Base-by-base conservation (phyloP, 1,140 invertebrate genomes). In the Heliconius eleuchia region DNA sequence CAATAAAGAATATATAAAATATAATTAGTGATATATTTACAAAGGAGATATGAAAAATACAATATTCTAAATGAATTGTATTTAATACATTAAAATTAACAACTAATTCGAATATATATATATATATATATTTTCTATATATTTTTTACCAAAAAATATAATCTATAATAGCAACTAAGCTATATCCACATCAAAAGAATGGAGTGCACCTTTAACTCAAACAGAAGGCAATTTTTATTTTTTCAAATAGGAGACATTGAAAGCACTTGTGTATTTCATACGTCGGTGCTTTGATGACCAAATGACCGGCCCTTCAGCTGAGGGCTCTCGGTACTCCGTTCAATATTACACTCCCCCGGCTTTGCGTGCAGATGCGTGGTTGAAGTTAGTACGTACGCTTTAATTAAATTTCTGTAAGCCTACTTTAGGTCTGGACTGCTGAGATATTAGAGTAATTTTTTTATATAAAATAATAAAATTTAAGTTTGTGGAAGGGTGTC, bases 281-380 rank as follows among this genome's bases (percentile, higher is more conserved):
- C 85, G 85, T 87, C 85, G 85, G 86, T 89, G 82, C 88, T 88
- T 91, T 89, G 88, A 89, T 84, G 89, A 86, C 84, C 88, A 91
- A 89, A 91, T 91, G 88, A 91, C 87, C 85, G 89, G 82, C 83
- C 77, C 88, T 91, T 76, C 39, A 80, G 76, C 77, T 79, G 80
- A 88, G 88, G 75, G 87, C 83, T 73, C 88, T 88, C 76, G 37
- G 52, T 57, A 52, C 71, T 77, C 80, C 76, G 73, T 66, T 82
- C 81, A 81, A 81, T 81, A 81, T 78, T 78, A 81, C 77, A 78
- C 74, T 73, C 55, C 74, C 79, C 79, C 57, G 78, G 76, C 80
- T 81, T 71, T 78, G 52, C 76, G 42, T 76, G 30, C 77, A 76
- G 76, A 75, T 78, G 73, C 55, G 70, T 77, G 46, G 70, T 18